Conservation (phyloP, 2,113 vertebrate genomes). For the Nansenia antarctica region DNA sequence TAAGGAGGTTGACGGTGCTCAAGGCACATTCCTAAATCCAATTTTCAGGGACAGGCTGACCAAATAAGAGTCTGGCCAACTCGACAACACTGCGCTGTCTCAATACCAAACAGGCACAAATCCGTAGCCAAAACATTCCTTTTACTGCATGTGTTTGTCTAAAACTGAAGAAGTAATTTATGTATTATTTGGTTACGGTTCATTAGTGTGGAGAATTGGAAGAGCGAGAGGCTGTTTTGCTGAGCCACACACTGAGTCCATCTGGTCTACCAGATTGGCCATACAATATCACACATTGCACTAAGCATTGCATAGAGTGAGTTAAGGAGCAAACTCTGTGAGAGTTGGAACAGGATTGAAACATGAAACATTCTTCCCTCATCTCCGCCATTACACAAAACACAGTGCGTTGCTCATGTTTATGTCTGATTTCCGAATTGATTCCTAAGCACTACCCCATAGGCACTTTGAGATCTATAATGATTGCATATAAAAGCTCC, state of each 20-base stretch:
- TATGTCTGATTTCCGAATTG: no score
- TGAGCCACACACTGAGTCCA: constrained; percentile 69
- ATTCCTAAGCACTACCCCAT: no score
- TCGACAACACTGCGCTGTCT: constrained; percentile 33
- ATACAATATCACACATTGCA: constrained; percentile 34
- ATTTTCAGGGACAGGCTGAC: constrained; percentile 46
- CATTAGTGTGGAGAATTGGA: constrained; percentile 72
- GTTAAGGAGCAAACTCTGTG: constrained; percentile 53
- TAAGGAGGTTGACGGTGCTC: constrained; percentile 57
- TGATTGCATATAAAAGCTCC: no score
- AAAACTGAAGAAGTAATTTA: constrained; percentile 66
- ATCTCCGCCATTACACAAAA: constrained; percentile 6
- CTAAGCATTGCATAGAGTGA: no score
- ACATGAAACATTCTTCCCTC: not conserved
- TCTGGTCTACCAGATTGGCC: constrained; percentile 74
- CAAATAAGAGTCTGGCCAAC: constrained; percentile 42
- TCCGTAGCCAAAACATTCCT: constrained; percentile 40
- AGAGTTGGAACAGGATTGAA: no score
- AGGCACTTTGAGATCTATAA: no score
- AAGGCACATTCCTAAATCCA: constrained; percentile 48
- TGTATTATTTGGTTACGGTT: constrained; percentile 73
- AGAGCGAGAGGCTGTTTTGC: constrained; percentile 53
- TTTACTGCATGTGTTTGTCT: constrained; percentile 18
- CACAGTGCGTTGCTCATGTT: no score
- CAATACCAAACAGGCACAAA: constrained; percentile 42